Conservation (phyloP, 2,888 invertebrate species). For the Lypha dubia region DNA sequence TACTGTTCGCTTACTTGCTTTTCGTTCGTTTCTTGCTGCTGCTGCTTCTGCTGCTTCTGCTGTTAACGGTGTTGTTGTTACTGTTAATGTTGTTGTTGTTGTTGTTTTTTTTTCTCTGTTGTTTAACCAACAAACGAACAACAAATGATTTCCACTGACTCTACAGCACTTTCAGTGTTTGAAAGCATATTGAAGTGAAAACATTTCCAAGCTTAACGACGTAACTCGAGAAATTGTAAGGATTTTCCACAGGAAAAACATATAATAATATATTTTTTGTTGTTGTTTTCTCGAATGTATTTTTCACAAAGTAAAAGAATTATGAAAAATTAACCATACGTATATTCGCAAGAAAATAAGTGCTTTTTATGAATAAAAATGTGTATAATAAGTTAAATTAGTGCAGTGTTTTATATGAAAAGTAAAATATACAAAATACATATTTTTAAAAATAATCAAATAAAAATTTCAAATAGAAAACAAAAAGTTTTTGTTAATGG, state of each 20-base stretch:
- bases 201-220: constrained; percentile 33
- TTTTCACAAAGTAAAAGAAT: neutral
- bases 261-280: neutral
- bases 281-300: neutral
- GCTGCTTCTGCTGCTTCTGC: constrained; percentile 6
- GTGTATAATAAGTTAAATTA: neutral
- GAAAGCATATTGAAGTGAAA: constrained; percentile 60
- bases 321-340: neutral
- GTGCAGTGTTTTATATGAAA: neutral
- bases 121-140: constrained; percentile 51
- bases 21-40: constrained; percentile 8
- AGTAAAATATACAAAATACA: too few species aligned
- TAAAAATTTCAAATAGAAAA: neutral
- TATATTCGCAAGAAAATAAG: neutral
- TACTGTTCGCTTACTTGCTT: constrained; percentile 5
- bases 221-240: constrained; percentile 41
- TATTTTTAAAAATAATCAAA: neutral
- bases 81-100: constrained; percentile 15
- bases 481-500: constrained; percentile 5
- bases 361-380: neutral
- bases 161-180: constrained; percentile 47
- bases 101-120: constrained; percentile 29
- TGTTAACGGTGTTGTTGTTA: neutral
- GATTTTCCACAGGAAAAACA: constrained; percentile 41
- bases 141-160: constrained; percentile 43